A percentile compares a stretch with the other conserved stretches of the same genome.
These are phyloP conservation scores for Rhyacophila evoluta DNA, from an alignment of 2,888 invertebrate species.

Conservation along the genomic window DNA sequence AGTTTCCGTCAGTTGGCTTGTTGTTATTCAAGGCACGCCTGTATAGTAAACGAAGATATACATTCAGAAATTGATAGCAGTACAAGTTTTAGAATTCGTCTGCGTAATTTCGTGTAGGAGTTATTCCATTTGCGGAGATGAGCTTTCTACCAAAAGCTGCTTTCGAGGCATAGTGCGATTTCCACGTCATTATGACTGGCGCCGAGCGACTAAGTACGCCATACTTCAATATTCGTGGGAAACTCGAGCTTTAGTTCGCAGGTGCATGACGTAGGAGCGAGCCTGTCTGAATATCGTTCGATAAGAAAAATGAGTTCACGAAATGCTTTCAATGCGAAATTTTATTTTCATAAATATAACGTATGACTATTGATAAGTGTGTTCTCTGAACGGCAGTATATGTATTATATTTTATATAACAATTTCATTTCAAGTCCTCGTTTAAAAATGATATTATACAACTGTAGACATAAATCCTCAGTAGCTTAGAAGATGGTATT, in stretches of 20 bases:
- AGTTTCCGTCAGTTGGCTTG: no score
- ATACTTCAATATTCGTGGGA: conserved; percentile 23
- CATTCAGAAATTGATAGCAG: no score
- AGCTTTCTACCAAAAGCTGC: background rate
- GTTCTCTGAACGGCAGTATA: no score
- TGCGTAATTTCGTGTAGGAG: conserved; percentile 7
- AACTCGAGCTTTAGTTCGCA: background rate
- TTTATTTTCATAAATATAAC: background rate
- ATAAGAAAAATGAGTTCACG: conserved; percentile 24
- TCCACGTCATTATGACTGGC: conserved; percentile 15
- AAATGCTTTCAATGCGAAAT: background rate
- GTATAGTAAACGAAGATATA: no score
- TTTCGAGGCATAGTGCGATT: background rate
- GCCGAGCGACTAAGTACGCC: background rate
- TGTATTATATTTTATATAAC: no score
- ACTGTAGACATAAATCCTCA: no score
- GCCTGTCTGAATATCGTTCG: conserved; percentile 1
- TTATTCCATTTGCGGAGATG: conserved; percentile 6
- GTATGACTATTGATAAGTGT: no score
- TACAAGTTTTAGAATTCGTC: background rate
- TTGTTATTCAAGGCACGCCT: no score
- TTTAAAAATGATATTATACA: no score
- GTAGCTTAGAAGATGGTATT: no score
- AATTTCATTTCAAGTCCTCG: no score
- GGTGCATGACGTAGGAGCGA: background rate